A percentile compares a stretch with the other conserved stretches of the same genome.
These are phyloP conservation scores for Listronotus bonariensis DNA, from an alignment of 1,140 invertebrate genomes.

Conservation along the genomic window DNA sequence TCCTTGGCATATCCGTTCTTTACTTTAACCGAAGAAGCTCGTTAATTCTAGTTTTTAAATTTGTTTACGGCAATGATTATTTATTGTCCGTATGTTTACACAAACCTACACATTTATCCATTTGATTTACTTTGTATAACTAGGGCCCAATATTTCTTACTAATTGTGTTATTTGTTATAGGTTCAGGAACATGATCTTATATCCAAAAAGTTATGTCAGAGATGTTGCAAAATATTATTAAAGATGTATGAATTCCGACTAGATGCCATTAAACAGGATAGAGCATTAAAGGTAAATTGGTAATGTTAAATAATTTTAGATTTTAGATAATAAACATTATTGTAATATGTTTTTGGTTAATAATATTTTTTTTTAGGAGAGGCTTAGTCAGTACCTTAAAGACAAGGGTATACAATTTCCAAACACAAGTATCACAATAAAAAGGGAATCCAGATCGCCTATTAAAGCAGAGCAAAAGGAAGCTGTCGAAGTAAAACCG, in stretches of 20 bases:
- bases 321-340: no score
- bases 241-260: conserved; percentile 30
- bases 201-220: conserved; percentile 36
- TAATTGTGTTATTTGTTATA: conserved; percentile 16
- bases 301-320: no score
- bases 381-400: neutral
- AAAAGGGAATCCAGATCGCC: neutral
- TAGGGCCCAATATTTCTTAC: no score
- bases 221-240: conserved; percentile 27
- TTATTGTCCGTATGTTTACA: no score
- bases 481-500: neutral
- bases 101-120: no score
- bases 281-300: conserved; percentile 31
- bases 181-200: conserved; percentile 26
- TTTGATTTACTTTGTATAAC: no score
- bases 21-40: no score
- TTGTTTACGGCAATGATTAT: no score
- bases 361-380: conserved; percentile 3
- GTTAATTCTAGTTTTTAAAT: no score
- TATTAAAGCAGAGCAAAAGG: neutral
- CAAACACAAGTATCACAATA: conserved; percentile 26
- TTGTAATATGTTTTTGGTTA: no score
- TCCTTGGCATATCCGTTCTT: no score
- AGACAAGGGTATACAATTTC: conserved; percentile 15
- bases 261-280: conserved; percentile 31